Conservation (phyloP, 2,797 vertebrate species). For the Crypturellus tataupa region DNA sequence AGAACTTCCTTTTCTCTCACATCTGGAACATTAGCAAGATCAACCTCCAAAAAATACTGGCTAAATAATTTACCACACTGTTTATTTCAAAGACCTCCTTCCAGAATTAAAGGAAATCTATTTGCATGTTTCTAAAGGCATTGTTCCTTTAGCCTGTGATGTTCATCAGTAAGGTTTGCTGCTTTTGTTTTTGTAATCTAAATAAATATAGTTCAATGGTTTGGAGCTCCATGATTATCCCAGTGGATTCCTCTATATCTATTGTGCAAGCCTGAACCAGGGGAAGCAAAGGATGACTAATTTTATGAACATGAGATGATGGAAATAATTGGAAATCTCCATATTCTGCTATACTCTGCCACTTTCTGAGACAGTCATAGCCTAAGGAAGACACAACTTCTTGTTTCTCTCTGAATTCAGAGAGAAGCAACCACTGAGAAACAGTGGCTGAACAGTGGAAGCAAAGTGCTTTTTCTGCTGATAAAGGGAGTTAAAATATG, state of each 20-base stretch:
- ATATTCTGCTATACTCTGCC: background rate
- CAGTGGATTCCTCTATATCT: constrained; percentile 50
- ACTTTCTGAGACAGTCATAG: background rate
- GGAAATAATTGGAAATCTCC: constrained; percentile 37
- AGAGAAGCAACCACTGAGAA: background rate
- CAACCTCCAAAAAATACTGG: constrained; percentile 61
- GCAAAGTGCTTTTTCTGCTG: background rate
- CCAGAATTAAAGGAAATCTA: constrained; percentile 78
- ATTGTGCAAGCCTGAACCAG: constrained; percentile 17
- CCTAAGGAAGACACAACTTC: background rate
- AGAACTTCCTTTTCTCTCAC: constrained; percentile 77
- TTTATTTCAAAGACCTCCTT: constrained; percentile 73
- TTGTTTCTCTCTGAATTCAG: background rate
- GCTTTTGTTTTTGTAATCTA: constrained; percentile 66
- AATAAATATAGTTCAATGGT: constrained; percentile 68
- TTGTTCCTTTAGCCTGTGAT: constrained; percentile 65
- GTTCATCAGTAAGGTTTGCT: constrained; percentile 66
- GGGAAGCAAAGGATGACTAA: constrained; percentile 70
- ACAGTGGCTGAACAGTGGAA: fast-evolving
- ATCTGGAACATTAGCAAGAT: constrained; percentile 65
- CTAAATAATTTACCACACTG: constrained; percentile 73
- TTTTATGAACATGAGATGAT: constrained; percentile 14
- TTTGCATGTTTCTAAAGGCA: constrained; percentile 73
- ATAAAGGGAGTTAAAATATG: background rate
- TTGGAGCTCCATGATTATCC: constrained; percentile 38